Base-by-base conservation (phyloP, 2,113 vertebrate species). In the Sakesphorus luctuosus region DNA sequence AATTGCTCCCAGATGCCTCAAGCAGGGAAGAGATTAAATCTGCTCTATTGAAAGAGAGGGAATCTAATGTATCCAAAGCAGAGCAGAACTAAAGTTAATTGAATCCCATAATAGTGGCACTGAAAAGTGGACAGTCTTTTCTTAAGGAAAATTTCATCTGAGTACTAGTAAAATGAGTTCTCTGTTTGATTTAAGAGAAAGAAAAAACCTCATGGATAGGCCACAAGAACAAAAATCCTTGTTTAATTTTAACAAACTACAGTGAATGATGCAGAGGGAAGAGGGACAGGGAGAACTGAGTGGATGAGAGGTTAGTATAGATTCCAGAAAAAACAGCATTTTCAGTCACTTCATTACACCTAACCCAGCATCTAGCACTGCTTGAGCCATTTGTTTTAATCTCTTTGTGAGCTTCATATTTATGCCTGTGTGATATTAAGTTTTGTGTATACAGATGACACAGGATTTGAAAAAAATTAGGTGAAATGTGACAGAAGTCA, bases 221-320 rank as follows among this genome's bases (percentile, higher is more conserved):
- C 40, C 28, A 69, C 55, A 72, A 61, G 24, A 93, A 93, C 73
- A 94, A 97, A 84, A 74, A 29, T 19, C 72, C 38, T 49, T 21
- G 79, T 92, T 92, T 95, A 95, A 87, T 89, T 94, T 74, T 72
- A 85, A 90, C 74, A 72, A 69, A 67, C 9, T 69, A 29, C 26
- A 92, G 36, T 36, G 93, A 85, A 82, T 69, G 44, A 35, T 90
- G 52, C 35, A 91, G 89, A 36, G 61, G 55, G 10, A 88, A 83
- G 59, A 93, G 35, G 81, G 80, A 67, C 75, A 90, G 62, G 43
- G 53, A 90, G 38, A 65, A 68, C 21, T 77, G 87, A 85, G 33
- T 74, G 43, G 36, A 36, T 87, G 55, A 92, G 21, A 73, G 29
- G n/a, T 84, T 23, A 89, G 7, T 31, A 80, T 23, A 59, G 88